Evolutionary conservation across 2,797 vertebrate genomes (phyloP).

Genomic region (Takifugu rubripes): DNA sequence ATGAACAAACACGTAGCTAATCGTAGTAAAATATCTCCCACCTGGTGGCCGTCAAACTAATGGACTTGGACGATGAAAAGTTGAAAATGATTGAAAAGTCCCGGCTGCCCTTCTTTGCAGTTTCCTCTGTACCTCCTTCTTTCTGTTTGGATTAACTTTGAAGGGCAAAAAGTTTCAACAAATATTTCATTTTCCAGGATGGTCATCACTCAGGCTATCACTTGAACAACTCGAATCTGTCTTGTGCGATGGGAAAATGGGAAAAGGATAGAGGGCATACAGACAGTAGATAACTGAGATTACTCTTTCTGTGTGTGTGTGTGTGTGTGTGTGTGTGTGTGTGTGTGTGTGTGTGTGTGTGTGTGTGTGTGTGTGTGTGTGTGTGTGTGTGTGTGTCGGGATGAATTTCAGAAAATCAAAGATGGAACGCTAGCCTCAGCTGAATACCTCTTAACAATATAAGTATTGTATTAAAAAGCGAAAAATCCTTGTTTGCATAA

Average conservation of each 20-base stretch:
- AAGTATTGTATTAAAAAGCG: conserved; percentile 20
- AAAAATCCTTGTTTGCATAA: not conserved
- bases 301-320: conserved; percentile 21
- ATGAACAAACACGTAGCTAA: no score
- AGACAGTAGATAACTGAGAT: conserved; percentile 63
- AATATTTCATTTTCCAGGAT: conserved; percentile 74
- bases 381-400: no score
- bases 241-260: conserved; percentile 51
- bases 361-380: no score
- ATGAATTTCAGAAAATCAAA: no score
- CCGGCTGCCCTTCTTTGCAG: conserved; percentile 43
- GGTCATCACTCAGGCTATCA: conserved; percentile 68
- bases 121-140: conserved; percentile 49
- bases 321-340: no score
- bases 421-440: no score
- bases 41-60: conserved; percentile 16
- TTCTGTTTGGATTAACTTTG: conserved; percentile 69
- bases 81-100: conserved; percentile 51
- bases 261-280: conserved; percentile 47
- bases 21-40: not conserved
- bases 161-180: conserved; percentile 68
- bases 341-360: no score
- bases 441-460: conserved; percentile 1
- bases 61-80: conserved; percentile 26
- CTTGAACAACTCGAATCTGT: conserved; percentile 65